Evolutionary conservation across 1,140 invertebrate species (phyloP).

Genomic region (Drosophila athabasca): DNA sequence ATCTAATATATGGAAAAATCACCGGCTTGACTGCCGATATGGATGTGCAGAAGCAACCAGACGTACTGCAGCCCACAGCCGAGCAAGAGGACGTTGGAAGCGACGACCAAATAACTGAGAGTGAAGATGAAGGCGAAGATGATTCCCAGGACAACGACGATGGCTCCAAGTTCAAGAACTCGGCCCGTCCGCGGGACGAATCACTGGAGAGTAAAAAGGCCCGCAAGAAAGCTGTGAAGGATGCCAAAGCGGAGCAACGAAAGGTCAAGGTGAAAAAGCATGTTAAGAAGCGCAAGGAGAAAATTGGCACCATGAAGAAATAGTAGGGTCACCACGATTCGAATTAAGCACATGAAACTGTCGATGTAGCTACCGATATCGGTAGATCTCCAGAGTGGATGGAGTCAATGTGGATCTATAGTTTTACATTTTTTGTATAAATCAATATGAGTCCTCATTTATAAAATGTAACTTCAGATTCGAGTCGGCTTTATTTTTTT

Average conservation of each 20-base stretch:
- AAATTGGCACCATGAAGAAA: slow-evolving; percentile 84
- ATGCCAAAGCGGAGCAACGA: slow-evolving; percentile 94
- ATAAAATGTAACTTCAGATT: too few species aligned
- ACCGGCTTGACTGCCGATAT: slow-evolving; percentile 92
- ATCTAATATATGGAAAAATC: slow-evolving; percentile 93
- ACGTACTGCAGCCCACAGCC: slow-evolving; percentile 82
- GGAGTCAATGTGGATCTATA: too few species aligned
- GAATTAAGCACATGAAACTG: not conserved
- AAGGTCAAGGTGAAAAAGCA: slow-evolving; percentile 98
- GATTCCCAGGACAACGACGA: slow-evolving; percentile 73
- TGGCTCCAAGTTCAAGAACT: slow-evolving; percentile 87
- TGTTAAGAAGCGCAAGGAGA: slow-evolving; percentile 95
- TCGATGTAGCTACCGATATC: too few species aligned
- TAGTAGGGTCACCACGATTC: slow-evolving; percentile 20
- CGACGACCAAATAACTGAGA: slow-evolving; percentile 83
- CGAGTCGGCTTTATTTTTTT: not conserved
- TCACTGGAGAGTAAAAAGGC: slow-evolving; percentile 93
- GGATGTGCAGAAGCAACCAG: slow-evolving; percentile 87
- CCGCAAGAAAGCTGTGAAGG: slow-evolving; percentile 93
- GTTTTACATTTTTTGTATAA: too few species aligned
- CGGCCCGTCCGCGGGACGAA: slow-evolving; percentile 92
- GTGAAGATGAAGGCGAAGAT: slow-evolving; percentile 83
- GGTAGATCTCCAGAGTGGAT: too few species aligned
- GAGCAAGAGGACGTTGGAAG: slow-evolving; percentile 24
- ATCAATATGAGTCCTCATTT: too few species aligned